Evolutionary conservation across 2,797 vertebrate genomes (phyloP).

Genomic region (Danio jaintianensis): DNA sequence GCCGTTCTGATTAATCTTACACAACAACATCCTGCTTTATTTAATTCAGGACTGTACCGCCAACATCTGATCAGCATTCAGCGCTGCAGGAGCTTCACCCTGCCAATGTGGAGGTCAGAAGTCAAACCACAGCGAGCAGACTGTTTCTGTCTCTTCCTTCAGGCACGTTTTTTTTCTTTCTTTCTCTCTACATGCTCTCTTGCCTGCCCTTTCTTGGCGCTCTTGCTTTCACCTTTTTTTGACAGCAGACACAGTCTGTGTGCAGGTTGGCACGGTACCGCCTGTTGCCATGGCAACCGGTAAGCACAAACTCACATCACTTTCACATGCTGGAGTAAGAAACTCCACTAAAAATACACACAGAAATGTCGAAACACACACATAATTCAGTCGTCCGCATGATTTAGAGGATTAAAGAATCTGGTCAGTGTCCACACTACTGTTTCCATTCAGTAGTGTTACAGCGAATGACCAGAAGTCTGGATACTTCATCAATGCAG

Average conservation of each 20-base stretch:
- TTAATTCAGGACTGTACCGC: not conserved
- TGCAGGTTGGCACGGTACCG: conserved; percentile 53
- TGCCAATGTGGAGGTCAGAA: conserved; percentile 17
- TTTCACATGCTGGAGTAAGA: conserved; percentile 44
- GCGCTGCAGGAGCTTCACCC: not conserved
- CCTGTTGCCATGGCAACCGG: conserved; percentile 59
- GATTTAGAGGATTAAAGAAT: conserved; percentile 48
- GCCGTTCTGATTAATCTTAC: not conserved
- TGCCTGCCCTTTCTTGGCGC: conserved; percentile 12
- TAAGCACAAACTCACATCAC: conserved; percentile 55
- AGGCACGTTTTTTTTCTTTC: conserved; percentile 22
- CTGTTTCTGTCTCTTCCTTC: conserved; percentile 15
- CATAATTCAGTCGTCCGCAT: conserved; percentile 18
- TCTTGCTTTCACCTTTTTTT: conserved; percentile 45
- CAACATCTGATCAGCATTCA: conserved; percentile 18
- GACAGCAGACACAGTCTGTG: conserved; percentile 47
- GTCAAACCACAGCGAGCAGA: conserved; percentile 33
- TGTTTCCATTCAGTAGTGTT: not conserved
- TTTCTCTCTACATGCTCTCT: conserved; percentile 7
- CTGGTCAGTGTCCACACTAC: not conserved
- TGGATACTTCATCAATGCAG: not conserved
- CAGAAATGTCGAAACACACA: not conserved
- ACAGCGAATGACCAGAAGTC: not conserved
- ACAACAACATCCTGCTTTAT: conserved; percentile 13
- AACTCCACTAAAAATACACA: conserved; percentile 38